Evolutionary conservation across 2,888 invertebrate genomes (phyloP).

Genomic region (Glyphotaelius pellucidus): DNA sequence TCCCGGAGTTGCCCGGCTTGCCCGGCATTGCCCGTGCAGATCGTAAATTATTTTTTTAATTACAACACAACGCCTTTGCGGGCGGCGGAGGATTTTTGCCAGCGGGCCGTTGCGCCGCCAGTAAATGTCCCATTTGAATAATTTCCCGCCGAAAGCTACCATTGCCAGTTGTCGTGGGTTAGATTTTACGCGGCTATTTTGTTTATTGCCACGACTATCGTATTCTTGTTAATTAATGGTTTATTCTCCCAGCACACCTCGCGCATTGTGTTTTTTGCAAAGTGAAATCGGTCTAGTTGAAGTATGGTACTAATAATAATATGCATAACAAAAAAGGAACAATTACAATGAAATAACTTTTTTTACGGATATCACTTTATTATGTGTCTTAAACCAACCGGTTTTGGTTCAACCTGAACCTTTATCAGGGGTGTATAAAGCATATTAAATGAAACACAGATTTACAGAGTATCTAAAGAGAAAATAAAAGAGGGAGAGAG

Average conservation of each 20-base stretch:
- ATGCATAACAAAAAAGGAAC: no score
- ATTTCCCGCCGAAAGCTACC: constrained; percentile 42
- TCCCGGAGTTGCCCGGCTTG: background rate
- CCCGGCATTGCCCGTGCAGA: background rate
- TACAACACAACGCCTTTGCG: constrained; percentile 40
- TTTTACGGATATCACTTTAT: no score
- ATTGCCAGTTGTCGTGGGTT: constrained; percentile 31
- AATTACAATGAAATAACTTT: no score
- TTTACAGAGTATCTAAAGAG: no score
- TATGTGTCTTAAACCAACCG: no score
- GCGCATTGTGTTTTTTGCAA: background rate
- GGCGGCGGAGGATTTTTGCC: background rate
- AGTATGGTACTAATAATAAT: no score
- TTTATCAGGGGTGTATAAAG: no score
- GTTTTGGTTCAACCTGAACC: no score
- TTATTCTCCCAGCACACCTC: background rate
- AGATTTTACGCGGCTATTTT: constrained; percentile 15
- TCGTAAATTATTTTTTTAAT: constrained; percentile 49
- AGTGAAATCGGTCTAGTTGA: no score
- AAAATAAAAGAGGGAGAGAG: no score
- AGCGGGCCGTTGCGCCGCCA: constrained; percentile 30
- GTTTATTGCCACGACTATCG: constrained; percentile 10
- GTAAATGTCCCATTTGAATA: constrained; percentile 47
- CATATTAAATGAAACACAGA: no score
- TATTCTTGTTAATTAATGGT: constrained; percentile 8